phyloP scores from a whole-genome alignment of 2,797 vertebrate species.

The Prunella strophiata region DNA sequence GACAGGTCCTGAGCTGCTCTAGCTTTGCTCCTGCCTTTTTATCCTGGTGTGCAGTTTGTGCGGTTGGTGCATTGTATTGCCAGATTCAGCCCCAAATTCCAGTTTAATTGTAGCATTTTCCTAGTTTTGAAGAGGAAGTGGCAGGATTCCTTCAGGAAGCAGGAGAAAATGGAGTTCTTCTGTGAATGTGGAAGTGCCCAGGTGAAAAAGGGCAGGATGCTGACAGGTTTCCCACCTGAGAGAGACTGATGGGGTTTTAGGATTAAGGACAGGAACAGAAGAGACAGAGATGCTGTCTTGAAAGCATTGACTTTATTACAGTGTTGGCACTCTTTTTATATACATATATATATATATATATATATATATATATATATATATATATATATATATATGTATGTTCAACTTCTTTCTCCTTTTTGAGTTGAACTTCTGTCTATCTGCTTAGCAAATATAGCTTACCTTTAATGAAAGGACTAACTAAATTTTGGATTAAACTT shows the following conservation, averaged over 20 bases:
- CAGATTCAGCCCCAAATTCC: not conserved
- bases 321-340: not conserved
- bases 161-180: not conserved
- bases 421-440: not conserved
- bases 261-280: not conserved
- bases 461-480: not conserved
- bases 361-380: too few species aligned
- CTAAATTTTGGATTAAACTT: not conserved
- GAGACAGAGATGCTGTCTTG: not conserved
- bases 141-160: not conserved
- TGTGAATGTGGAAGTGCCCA: not conserved
- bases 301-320: not conserved
- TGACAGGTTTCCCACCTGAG: not conserved
- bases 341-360: too few species aligned
- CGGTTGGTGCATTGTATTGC: rapidly evolving
- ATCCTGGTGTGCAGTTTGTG: not conserved
- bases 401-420: not conserved
- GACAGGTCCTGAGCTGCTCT: not conserved
- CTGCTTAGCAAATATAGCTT: not conserved
- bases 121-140: not conserved
- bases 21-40: not conserved
- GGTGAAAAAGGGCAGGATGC: not conserved
- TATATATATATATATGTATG: too few species aligned
- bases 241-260: not conserved
- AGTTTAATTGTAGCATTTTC: not conserved